Evolutionary conservation across 2,888 invertebrate species (phyloP), one percentile per base, ranked within the genome.

Genomic region (Chaetoderma sp.): DNA sequence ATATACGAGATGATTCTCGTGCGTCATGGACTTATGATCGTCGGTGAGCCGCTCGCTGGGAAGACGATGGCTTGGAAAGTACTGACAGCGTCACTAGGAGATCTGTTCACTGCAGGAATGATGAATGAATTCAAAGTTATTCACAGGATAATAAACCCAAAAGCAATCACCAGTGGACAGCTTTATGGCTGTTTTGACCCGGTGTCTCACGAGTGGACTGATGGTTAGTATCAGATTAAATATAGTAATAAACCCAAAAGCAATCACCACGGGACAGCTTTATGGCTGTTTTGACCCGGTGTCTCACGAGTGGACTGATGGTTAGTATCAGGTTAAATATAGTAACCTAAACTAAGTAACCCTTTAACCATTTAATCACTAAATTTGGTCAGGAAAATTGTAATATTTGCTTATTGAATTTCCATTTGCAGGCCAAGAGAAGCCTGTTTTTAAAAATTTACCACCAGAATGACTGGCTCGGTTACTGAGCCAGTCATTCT

Each of bases 1-100:
- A 77, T 87, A 1, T 87, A 87, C 71, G 87, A 87, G 74, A 87
- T 87, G 87, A 87, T 87, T 64, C 73, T 87, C 39, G 87, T 87
- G 10, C 80, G 87, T 54, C 87, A 87, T 63, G 87, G 87, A 60
- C 75, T 87, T 73, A 87, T 87, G 87, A 83, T 87, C 45, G 86
- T 87, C 6, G 87, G 87, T 25, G 86, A 86, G 42, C 83, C 86
- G 5, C 78, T 87, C 63, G 88, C 88, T 30, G 86, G 86, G 23
- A 87, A 87, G 74, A 86, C 86, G 4, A 73, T 75, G 71, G 79
- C 83, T n/a, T 86, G 82, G 72, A 83, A 87, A 72, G 85, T 85
- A 3, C 76, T 87, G 52, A 85, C 86, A n/a, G 85, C 80, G 44
- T 81, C 85, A 21, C 79, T 87, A 13, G 76, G 77, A 21, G 86